Evolutionary conservation across 2,113 vertebrate species (phyloP).

Genomic region (Chloropsis hardwickii): DNA sequence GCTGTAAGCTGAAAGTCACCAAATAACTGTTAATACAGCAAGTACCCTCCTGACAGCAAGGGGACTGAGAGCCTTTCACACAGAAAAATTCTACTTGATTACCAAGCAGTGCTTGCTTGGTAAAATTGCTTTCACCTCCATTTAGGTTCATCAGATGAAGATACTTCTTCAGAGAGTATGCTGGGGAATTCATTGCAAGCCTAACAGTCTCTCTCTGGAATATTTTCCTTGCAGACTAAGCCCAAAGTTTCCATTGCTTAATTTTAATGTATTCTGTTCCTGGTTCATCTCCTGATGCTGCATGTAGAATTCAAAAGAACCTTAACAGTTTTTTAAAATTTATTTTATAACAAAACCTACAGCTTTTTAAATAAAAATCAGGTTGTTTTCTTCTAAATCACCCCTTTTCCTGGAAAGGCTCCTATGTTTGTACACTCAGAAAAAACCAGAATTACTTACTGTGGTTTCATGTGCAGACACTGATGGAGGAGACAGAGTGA

Average conservation of each 20-base stretch:
- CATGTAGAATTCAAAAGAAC: not conserved
- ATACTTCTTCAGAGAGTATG: not conserved
- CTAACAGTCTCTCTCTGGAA: not conserved
- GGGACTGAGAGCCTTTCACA: not conserved
- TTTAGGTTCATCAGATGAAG: not conserved
- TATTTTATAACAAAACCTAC: not conserved
- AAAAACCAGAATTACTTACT: not conserved
- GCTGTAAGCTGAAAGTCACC: not conserved
- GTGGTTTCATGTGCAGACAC: not conserved
- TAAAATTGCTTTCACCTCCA: not conserved
- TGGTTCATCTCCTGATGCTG: not conserved
- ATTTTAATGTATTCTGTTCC: not conserved
- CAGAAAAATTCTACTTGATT: not conserved
- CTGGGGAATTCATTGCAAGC: not conserved
- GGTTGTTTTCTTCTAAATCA: not conserved
- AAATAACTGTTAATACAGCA: not conserved
- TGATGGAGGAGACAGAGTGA: not conserved
- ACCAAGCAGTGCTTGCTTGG: fast-evolving
- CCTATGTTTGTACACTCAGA: not conserved
- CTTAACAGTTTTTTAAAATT: not conserved
- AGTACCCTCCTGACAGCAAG: not conserved
- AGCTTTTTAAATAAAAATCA: not conserved
- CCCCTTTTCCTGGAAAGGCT: not conserved
- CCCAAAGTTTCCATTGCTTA: not conserved
- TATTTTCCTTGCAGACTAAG: not conserved